Base-by-base conservation (phyloP, 1,140 invertebrate species). In the Drosophila biarmipes region DNA sequence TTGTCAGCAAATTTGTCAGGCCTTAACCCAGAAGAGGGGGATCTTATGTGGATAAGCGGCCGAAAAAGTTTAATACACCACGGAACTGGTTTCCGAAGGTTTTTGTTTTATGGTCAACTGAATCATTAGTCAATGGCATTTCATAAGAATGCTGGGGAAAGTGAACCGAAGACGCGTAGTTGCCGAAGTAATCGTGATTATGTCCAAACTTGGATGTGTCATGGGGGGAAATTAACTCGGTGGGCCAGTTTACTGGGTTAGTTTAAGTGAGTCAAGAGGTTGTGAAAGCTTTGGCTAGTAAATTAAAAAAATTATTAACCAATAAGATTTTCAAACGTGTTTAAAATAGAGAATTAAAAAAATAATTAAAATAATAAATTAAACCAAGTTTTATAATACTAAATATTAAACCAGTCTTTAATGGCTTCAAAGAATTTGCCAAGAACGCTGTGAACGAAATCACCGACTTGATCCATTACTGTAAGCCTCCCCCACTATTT, bases 1-100 rank as follows among this genome's bases (percentile, higher is more conserved):
- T 87, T 87, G 82, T 87, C 82, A 87, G 82, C 82, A 82, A 87
- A 86, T 86, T 86, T 87, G 82, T 87, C 82, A 86, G 81, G 63
- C 59, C 59, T 67, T 64, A 51, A 64, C 62, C 77, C 61, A 14
- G 37, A 42, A 49, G 34, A 35, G 49, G 42, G 42, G 37, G 19
- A 31, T 49, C 35, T 40, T 15, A 8, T 17, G 45, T 12, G 45
- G 45, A 48, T 48, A 29, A 48, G 40, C 29, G 29, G 37, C 14
- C 29, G 38, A 37, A 38, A 62, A 56, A 62, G 63, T 73, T 81
- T 73, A 55, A 78, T 78, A 82, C 57, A 52, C 52, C 24, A 43
- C 38, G 40, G 59, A 87, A 87, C 81, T 78, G 78, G 82, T 85
- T 85, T 81, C 34, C 38, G 40, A 72, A 51, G 46, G 43, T 45